Evolutionary conservation across 2,113 vertebrate species (phyloP), one percentile per base, ranked within the genome.

Genomic region (Dasyornis broadbenti): DNA sequence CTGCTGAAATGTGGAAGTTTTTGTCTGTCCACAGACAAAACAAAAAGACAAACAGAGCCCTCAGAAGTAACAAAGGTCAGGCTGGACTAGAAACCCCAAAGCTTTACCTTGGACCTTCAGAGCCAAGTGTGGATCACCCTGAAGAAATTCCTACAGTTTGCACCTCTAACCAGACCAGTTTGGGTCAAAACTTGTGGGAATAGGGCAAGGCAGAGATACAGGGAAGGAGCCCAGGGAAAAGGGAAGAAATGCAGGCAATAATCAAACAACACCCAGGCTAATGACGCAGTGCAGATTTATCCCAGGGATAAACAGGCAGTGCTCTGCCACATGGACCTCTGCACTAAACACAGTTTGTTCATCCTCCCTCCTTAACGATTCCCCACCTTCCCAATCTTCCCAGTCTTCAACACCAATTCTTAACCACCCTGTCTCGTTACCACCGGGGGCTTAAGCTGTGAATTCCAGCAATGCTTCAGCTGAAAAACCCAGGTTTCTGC

Each of bases 111-210:
- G 66, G 11, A 40, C 22, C 7, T 68, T 72, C 37, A 70, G 27
- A 35, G 27, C 15, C 22, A 39, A 47, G 22, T 1, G 27, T 19
- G 83, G 14, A 15, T 39, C 31, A n/a, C 9, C 7, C 20, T 27
- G 14, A 39, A 26, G 6, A 39, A 64, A 66, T 3, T 22, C 7
- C 44, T 24, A 9, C 2, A 26, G 22, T 30, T 15, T 44, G 11
- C 8, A 45, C 6, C 0, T 9, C 8, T 1, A 14, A 37, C 39
- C 4, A 2, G 28, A 44, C 1, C 3, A 7, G 6, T 19, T 40
- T 13, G 16, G 47, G 35, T 40, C 45, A 18, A 45, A 82, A 35
- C 3, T 8, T 13, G 10, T 21, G 23, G 26, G 47, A 56, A 20
- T 5, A 1, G 6, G 59, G 30, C 6, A 30, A 70, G 15, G 59